Conservation (phyloP, 2,888 invertebrate genomes). For the Seladonia tumulorum region DNA sequence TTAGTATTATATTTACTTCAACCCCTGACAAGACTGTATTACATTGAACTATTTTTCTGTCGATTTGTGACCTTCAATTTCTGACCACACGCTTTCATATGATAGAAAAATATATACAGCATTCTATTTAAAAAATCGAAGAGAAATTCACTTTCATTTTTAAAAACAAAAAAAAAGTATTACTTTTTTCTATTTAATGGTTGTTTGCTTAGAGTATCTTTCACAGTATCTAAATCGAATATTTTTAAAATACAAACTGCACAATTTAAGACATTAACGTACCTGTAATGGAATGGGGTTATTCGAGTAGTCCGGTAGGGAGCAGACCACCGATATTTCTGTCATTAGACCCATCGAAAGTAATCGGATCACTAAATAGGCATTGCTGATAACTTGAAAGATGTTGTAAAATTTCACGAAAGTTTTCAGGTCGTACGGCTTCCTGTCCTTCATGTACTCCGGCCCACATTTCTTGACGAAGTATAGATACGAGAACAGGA, state of each 20-base stretch:
- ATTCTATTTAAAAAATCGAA: too few relatives aligned
- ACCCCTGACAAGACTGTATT: too few relatives aligned
- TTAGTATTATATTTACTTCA: too few relatives aligned
- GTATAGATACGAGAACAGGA: constrained; percentile 86
- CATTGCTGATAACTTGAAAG: constrained; percentile 86
- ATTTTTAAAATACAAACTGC: background rate
- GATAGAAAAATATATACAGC: too few relatives aligned
- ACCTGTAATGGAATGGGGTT: background rate
- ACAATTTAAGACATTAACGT: background rate
- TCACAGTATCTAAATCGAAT: too few relatives aligned
- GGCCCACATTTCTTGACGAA: constrained; percentile 88
- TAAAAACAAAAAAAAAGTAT: too few relatives aligned
- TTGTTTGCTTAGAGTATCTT: too few relatives aligned
- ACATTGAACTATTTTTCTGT: too few relatives aligned
- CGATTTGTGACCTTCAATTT: too few relatives aligned
- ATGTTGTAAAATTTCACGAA: constrained; percentile 92
- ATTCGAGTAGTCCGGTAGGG: constrained; percentile 75
- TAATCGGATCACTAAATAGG: constrained; percentile 87
- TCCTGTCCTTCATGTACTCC: constrained; percentile 89
- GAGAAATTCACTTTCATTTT: too few relatives aligned
- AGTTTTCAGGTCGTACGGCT: constrained; percentile 88
- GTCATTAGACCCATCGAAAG: constrained; percentile 62
- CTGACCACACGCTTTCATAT: too few relatives aligned
- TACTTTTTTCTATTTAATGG: too few relatives aligned
- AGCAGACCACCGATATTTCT: constrained; percentile 85